Evolutionary conservation across 2,888 invertebrate species (phyloP).

Genomic region (Agrochola litura): DNA sequence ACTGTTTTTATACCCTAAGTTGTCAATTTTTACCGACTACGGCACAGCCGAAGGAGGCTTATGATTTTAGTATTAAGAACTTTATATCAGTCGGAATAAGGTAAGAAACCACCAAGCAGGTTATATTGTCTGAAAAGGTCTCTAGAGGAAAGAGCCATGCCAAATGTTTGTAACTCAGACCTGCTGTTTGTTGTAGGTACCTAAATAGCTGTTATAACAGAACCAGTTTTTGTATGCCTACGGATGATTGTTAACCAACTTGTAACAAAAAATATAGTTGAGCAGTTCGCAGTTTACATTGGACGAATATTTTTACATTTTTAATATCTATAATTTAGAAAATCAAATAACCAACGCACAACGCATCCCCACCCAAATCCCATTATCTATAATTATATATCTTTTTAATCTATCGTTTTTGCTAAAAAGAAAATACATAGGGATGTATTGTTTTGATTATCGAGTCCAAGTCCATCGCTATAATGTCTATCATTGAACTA

Average conservation of each 20-base stretch:
- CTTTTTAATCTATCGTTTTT: neutral
- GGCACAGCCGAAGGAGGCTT: neutral
- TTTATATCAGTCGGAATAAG: neutral
- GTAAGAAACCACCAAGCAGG: neutral
- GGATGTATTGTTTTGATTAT: neutral
- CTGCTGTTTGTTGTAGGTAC: neutral
- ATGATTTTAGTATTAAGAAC: neutral
- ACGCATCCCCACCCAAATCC: too few species aligned
- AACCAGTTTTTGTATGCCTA: conserved; percentile 24
- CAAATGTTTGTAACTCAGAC: conserved; percentile 11
- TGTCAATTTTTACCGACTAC: too few species aligned
- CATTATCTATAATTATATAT: too few species aligned
- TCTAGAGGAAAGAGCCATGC: conserved; percentile 16
- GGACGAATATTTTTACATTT: conserved; percentile 17
- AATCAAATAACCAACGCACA: too few species aligned
- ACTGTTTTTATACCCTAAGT: neutral
- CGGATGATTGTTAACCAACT: conserved; percentile 28
- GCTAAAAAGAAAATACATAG: conserved; percentile 2
- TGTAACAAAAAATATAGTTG: conserved; percentile 23
- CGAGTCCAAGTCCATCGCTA: neutral
- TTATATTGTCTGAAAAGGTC: neutral
- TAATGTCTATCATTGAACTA: conserved; percentile 19
- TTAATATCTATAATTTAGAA: too few species aligned
- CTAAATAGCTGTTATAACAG: conserved; percentile 12
- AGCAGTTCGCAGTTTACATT: conserved; percentile 36